Evolutionary conservation across 2,113 vertebrate species (phyloP), one percentile per base, ranked within the genome.

Genomic region (Rhynchopsitta pachyrhyncha): DNA sequence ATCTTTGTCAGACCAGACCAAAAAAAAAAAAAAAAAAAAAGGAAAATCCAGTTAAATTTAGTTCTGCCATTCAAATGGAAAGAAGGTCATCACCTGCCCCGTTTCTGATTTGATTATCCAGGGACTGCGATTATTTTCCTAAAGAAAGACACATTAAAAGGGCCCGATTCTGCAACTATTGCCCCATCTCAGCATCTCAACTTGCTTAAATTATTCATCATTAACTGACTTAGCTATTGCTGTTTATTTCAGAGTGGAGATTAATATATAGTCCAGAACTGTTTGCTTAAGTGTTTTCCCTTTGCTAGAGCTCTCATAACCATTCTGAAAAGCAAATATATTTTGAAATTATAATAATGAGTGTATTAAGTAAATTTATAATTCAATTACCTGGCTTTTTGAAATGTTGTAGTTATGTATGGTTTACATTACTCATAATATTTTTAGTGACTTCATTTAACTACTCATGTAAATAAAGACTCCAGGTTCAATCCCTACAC

Each of bases 31-130:
- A 93, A 87, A 97, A 82, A 96, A 97, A 96, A 87, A 96, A 13
- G 95, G 95, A 92, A 98, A 97, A 97, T 95, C 96, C 92, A 69
- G 90, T 95, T 97, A 97, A 95, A 97, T 98, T 97, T 98, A 97
- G 94, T 97, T 97, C 88, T 95, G 93, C 93, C 85, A 97, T 97
- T 98, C 95, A 97, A 94, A 96, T 57, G 89, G 82, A 98, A 97
- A 97, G 94, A 97, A 97, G 95, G 86, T 92, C 92, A 27, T 98
- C 97, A 98, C 95, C 92, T 92, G 92, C 70, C 80, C 91, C 73
- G 82, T 93, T 86, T 92, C 78, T 94, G 86, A 96, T 94, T 96
- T 95, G 85, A 97, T 96, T 96, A 97, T 57, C 80, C 92, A 93
- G 70, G 55, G 91, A 82, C 52, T 78, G 89, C 86, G 84, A 96